These are phyloP conservation scores for Oncorhynchus mykiss DNA, from an alignment of 2,113 vertebrate species.

Conservation along the genomic window DNA sequence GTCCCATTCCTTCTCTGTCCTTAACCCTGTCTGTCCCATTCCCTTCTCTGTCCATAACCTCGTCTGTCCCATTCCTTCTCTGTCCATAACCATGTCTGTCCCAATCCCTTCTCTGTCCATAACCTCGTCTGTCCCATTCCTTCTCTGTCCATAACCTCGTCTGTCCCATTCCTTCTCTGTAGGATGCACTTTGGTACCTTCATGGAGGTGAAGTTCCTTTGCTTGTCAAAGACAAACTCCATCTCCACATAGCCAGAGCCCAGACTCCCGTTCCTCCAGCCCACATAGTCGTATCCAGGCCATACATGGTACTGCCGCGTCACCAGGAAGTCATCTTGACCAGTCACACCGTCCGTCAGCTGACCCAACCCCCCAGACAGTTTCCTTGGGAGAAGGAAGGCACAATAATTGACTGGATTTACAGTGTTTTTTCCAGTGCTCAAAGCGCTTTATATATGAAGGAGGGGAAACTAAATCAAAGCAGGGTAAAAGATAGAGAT, in stretches of 20 bases:
- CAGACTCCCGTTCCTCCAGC: slow-evolving; percentile 81
- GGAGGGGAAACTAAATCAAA: too few species aligned
- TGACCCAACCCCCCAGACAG: slow-evolving; percentile 78
- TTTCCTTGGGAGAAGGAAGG: slow-evolving; percentile 64
- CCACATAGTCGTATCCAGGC: slow-evolving; percentile 83
- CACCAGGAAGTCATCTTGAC: slow-evolving; percentile 77
- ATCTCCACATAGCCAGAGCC: slow-evolving; percentile 73
- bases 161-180: neutral
- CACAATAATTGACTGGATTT: slow-evolving; percentile 6
- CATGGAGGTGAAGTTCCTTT: slow-evolving; percentile 83
- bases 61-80: too few species aligned
- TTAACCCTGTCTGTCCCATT: too few species aligned
- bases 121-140: too few species aligned
- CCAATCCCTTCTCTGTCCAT: too few species aligned
- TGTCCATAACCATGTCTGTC: too few species aligned
- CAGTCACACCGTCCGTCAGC: slow-evolving; percentile 80
- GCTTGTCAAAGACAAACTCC: slow-evolving; percentile 81
- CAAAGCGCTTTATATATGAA: neutral
- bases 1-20: too few species aligned
- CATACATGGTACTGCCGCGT: slow-evolving; percentile 73
- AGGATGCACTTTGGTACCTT: slow-evolving; percentile 65
- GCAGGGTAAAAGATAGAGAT: too few species aligned
- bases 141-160: neutral
- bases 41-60: too few species aligned
- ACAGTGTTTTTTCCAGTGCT: neutral